phyloP scores from a whole-genome alignment of 1,140 invertebrate species.

The Drosophila micromelanica region DNA sequence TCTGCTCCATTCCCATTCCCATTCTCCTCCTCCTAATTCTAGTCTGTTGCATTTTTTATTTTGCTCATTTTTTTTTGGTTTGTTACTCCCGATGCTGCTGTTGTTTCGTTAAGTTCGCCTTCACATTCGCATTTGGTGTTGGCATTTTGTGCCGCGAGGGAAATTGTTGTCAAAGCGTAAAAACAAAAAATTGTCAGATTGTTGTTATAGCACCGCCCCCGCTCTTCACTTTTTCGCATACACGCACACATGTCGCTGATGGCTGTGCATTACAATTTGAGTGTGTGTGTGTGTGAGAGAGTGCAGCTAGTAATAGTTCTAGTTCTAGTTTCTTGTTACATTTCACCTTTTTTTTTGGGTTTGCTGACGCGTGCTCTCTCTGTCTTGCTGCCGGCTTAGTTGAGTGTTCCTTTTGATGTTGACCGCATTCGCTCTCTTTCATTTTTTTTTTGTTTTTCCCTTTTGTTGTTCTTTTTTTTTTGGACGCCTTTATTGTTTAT shows the following conservation, averaged over 20 bases:
- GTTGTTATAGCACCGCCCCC: conserved; percentile 66
- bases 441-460: no score
- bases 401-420: conserved; percentile 68
- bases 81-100: conserved; percentile 36
- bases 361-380: neutral
- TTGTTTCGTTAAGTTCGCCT: conserved; percentile 52
- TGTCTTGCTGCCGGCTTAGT: conserved; percentile 12
- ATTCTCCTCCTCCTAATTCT: conserved; percentile 4
- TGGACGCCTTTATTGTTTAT: conserved; percentile 73
- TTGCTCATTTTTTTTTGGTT: conserved; percentile 11
- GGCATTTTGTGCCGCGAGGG: conserved; percentile 68
- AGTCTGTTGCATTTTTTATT: neutral
- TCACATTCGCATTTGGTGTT: conserved; percentile 41
- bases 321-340: conserved; percentile 57
- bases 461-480: conserved; percentile 16
- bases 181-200: conserved; percentile 61
- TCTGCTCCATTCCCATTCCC: conserved; percentile 29
- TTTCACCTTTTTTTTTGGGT: conserved; percentile 43
- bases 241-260: conserved; percentile 43
- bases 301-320: conserved; percentile 51
- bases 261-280: conserved; percentile 34
- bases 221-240: neutral
- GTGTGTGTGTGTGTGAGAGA: conserved; percentile 35
- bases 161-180: conserved; percentile 80
- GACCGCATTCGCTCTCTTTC: conserved; percentile 62